Evolutionary conservation across 2,888 invertebrate species (phyloP), one percentile per base, ranked within the genome.

Genomic region (Drosophila anomelani): DNA sequence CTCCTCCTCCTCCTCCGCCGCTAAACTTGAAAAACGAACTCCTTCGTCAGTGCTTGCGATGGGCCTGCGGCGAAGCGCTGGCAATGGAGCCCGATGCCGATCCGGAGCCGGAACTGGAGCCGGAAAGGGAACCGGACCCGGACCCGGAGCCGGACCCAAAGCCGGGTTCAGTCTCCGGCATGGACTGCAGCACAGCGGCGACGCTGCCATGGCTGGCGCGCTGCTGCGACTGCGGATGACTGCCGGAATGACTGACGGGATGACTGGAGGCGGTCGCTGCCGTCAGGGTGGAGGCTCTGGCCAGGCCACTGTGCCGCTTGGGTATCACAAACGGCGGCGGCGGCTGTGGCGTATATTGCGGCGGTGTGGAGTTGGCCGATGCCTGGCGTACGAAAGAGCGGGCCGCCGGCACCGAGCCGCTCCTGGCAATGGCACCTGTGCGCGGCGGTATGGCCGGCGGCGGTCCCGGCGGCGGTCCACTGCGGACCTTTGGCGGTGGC

Each of bases 381-480:
- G 91, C 89, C 73, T 93, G 93, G 3, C 92, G 90, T 29, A 91
- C 89, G 49, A 93, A 88, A 41, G 80, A 79, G 4, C 91, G 88
- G 26, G 85, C 67, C 39, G 87, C 85, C 69, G 92, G 92, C 12
- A 93, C 82, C 0, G 93, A 93, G 5, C 91, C 92, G 54, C 91
- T 90, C 46, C 92, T 87, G 4, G 91, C 85, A 13, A 92, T 89
- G 44, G 87, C 85, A 5, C 92, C 91, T 0, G 90, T 90, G 20
- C 93, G 88, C 4, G 93, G 92, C 29, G 93, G 92, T 80, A 93
- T 92, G 3, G 92, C 92, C n/a, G 93, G 93, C 8, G 93, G 92
- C 36, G 92, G 92, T 0, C 92, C 92, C 0, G 90, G 91, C 39
- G 92, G 92, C 29, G 90, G 87, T 13, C 49, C 43, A 7, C 60